A percentile compares a stretch with the other conserved stretches of the same genome.
phyloP scores from a whole-genome alignment of 2,797 vertebrate species.

The Myotis vivesi region DNA sequence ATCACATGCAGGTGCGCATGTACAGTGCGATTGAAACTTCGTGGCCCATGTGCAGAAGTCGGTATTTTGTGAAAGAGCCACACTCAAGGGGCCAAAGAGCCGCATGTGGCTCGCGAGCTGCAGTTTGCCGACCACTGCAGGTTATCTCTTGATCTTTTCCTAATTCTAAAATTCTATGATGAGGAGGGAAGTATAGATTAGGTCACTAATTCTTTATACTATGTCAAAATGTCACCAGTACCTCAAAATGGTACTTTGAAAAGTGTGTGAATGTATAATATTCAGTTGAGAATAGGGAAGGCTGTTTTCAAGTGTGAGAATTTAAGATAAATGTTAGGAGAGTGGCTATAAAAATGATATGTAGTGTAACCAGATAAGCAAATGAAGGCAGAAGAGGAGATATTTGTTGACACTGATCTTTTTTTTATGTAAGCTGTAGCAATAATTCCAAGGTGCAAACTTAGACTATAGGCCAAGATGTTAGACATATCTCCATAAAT shows the following conservation, averaged over 20 bases:
- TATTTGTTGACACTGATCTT: background rate
- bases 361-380: background rate
- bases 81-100: too few relatives aligned
- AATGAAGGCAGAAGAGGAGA: background rate
- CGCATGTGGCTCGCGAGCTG: too few relatives aligned
- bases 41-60: too few relatives aligned
- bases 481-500: slow-evolving; percentile 25
- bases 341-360: background rate
- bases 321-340: background rate
- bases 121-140: too few relatives aligned
- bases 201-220: background rate
- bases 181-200: background rate
- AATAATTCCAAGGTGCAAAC: background rate
- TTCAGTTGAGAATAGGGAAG: background rate
- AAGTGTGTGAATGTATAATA: background rate
- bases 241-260: slow-evolving; percentile 24
- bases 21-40: too few relatives aligned
- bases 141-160: slow-evolving; percentile 8
- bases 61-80: too few relatives aligned
- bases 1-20: too few relatives aligned
- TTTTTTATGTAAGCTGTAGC: background rate
- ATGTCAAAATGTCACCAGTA: background rate
- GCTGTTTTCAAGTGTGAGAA: background rate
- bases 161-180: slow-evolving; percentile 4
- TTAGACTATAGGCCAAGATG: background rate